These are phyloP conservation scores for Sceliomorpha sp. DNA, from an alignment of 2,888 invertebrate genomes.

Conservation along the genomic window DNA sequence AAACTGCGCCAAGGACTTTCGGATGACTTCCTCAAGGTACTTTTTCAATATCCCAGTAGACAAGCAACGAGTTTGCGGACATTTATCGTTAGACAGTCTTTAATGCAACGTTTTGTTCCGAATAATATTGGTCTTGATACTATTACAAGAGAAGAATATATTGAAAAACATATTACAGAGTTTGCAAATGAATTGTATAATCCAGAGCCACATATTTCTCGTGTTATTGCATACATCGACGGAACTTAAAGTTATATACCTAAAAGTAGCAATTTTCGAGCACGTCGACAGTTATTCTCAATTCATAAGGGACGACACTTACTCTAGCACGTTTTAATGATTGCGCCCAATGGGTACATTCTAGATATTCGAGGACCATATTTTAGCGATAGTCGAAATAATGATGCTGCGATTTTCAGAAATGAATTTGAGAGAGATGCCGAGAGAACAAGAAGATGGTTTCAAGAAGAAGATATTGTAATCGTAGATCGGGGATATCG, in stretches of 20 bases:
- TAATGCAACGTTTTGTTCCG: constrained; percentile 6
- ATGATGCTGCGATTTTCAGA: constrained; percentile 22
- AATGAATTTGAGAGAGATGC: constrained; percentile 22
- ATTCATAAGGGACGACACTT: constrained; percentile 42
- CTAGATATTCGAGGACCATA: constrained; percentile 42
- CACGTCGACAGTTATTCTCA: constrained; percentile 36
- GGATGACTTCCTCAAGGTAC: constrained; percentile 27
- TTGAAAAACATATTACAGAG: constrained; percentile 9
- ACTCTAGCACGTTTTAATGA: constrained; percentile 41
- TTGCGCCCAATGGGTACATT: constrained; percentile 47
- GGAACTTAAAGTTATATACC: constrained; percentile 42
- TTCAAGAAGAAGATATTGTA: constrained; percentile 36
- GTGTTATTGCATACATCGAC: constrained; percentile 38
- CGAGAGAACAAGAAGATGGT: constrained; percentile 29
- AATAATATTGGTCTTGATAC: too few species aligned
- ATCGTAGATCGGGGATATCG: constrained; percentile 47
- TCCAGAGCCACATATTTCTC: constrained; percentile 25
- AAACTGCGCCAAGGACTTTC: constrained; percentile 28
- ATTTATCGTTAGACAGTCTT: not conserved
- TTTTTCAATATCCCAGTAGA: constrained; percentile 19
- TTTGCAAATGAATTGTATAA: constrained; percentile 49
- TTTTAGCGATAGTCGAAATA: constrained; percentile 34
- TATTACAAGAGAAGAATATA: not conserved
- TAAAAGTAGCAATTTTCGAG: constrained; percentile 47
- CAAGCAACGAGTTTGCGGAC: constrained; percentile 10